Evolutionary conservation across 2,888 invertebrate genomes (phyloP), one percentile per base, ranked within the genome.

Genomic region (Caenorhabditis angaria): DNA sequence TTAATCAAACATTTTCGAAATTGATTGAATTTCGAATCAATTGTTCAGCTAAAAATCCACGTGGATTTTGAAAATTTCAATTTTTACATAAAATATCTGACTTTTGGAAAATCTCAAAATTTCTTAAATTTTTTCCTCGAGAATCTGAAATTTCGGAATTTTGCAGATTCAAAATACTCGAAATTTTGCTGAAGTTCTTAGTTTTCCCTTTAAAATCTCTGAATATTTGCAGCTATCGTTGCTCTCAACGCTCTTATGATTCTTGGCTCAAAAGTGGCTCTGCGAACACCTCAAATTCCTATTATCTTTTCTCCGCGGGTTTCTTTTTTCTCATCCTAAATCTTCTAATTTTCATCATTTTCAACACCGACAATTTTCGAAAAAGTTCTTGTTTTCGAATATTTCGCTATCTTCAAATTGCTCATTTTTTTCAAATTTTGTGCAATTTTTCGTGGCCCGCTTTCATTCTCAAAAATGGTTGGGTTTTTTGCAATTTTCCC

Each of bases 161-260:
- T 32, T 8, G n/a, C n/a, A n/a, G n/a, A n/a, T n/a, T n/a, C n/a
- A n/a, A n/a, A n/a, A n/a, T n/a, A 32, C 32, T 10, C 32, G 6
- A 12, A 32, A 32, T 32, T 32, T 5, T 12, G 32, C 6, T 32
- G 12, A 12, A 32, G 32, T 12, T 5, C 32, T n/a, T n/a, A n/a
- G n/a, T n/a, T n/a, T n/a, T n/a, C n/a, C n/a, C n/a, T n/a, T n/a
- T n/a, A n/a, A n/a, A n/a, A 32, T 32, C 12, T 32, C 32, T 8
- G 12, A 5, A 12, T 48, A 10, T 51, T 51, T 51, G n/a, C 51
- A 51, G 51, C 1, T 51, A 51, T 51, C 51, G 51, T 18, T 51
- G 51, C 25, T 51, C 51, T 51, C 51, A 51, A 51, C n/a, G 51
- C n/a, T 6, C 24, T 22, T 18, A 41, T 18, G 41, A 41, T 18